phyloP scores from a whole-genome alignment of 2,797 vertebrate genomes.

The Aulostomus chinensis region DNA sequence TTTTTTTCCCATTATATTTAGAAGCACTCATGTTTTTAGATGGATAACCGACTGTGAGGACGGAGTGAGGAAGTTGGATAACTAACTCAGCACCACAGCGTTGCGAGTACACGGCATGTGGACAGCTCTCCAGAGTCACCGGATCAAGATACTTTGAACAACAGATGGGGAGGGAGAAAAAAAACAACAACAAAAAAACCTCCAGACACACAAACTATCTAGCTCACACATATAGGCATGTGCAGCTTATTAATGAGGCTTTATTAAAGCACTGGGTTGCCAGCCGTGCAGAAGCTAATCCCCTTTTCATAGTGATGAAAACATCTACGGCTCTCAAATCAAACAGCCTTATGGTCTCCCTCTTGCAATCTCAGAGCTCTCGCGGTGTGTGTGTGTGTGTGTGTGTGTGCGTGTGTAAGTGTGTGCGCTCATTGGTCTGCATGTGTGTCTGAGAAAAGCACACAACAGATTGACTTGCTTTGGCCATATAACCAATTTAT shows the following conservation, averaged over 20 bases:
- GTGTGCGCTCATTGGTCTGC: not conserved
- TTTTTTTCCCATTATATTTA: not conserved
- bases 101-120: constrained; percentile 26
- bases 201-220: constrained; percentile 10
- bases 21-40: constrained; percentile 16
- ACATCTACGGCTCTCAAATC: constrained; percentile 68
- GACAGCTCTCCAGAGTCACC: constrained; percentile 39
- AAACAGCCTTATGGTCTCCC: constrained; percentile 59
- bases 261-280: constrained; percentile 60
- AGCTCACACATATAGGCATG: constrained; percentile 7
- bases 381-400: constrained; percentile 17
- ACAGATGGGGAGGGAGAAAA: constrained; percentile 34
- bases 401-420: constrained; percentile 10
- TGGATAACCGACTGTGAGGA: constrained; percentile 16
- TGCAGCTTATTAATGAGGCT: constrained; percentile 63
- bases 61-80: constrained; percentile 8
- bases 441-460: constrained; percentile 10
- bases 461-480: constrained; percentile 75
- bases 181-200: constrained; percentile 6
- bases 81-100: constrained; percentile 25
- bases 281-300: constrained; percentile 62
- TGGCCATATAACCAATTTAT: constrained; percentile 77
- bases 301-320: constrained; percentile 65
- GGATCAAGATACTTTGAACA: constrained; percentile 50
- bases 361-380: constrained; percentile 41